Base-by-base conservation (phyloP, 2,113 vertebrate genomes). In the Psettodes erumei region DNA sequence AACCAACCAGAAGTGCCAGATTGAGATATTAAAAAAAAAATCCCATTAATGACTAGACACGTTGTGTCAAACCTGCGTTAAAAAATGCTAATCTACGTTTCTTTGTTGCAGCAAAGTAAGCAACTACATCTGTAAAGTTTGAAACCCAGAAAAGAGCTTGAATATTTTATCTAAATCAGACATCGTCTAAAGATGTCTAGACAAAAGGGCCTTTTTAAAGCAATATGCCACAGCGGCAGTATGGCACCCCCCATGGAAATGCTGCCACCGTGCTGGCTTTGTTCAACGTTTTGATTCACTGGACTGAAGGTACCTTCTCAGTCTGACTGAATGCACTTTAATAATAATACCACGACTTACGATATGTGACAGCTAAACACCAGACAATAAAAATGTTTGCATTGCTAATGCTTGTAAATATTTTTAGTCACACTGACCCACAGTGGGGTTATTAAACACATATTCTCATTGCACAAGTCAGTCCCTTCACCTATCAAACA, bases 341-440 rank as follows among this genome's bases (percentile, higher is more conserved):
- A n/a, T n/a, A n/a, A n/a, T 28, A 25, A 67, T 27, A 55, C 9
- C 45, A 6, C 1, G 1, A 61, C 37, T 84, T 42, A 35, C 4
- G 28, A 68, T 35, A 56, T 18, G 21, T 80, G 87, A 80, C 89
- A 87, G 78, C 33, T 37, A 65, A 75, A 81, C 38, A 42, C 0
- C 50, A 53, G 59, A 18, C 12, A 25, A 61, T 48, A 61, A 60
- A n/a, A 75, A 83, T 84, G 77, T 91, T 92, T 91, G 84, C 84
- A 86, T 88, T 88, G 70, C 73, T 82, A 84, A 87, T 88, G 55
- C 79, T 72, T 40, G 82, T 58, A 62, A 85, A 82, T 88, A 84
- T 87, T 89, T 89, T 89, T 80, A 84, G 82, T 32, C 55, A 19
- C 18, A 50, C 30, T 71, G 89, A 83, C 77, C 62, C 16, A n/a